Percentiles rank a stretch among this genome's conserved stretches.
Evolutionary conservation across 35 echinoderm and acorn worm genomes (phyloP).

Genomic region (Apostichopus californicus): DNA sequence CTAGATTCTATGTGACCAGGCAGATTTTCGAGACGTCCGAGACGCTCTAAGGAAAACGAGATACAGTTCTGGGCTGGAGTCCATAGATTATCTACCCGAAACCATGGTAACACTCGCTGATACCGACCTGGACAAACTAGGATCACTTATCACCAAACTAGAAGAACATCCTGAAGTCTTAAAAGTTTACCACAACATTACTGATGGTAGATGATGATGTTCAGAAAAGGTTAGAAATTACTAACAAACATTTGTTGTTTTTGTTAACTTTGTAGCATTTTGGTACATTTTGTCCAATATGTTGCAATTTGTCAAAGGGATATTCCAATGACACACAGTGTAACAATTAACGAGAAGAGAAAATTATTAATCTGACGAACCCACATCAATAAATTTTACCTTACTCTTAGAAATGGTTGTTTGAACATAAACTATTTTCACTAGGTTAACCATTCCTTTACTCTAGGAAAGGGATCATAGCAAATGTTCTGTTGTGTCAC

Average conservation of each 20-base stretch:
- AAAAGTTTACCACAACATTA: slow-evolving; percentile 12
- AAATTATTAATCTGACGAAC: no score
- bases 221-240: neutral
- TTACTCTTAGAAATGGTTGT: no score
- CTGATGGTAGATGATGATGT: slow-evolving; percentile 5
- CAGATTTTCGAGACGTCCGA: slow-evolving; percentile 28
- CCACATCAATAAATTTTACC: no score
- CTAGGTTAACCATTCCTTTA: no score
- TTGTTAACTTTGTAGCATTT: no score
- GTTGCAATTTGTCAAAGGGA: no score
- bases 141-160: slow-evolving; percentile 22
- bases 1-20: slow-evolving; percentile 37
- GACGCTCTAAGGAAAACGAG: neutral
- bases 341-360: no score
- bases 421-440: no score
- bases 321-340: no score
- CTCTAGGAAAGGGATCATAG: no score
- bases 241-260: neutral
- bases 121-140: slow-evolving; percentile 11
- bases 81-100: slow-evolving; percentile 6
- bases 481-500: no score
- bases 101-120: neutral
- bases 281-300: no score
- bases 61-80: slow-evolving; percentile 3
- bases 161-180: slow-evolving; percentile 18